Percentiles rank a stretch among this genome's conserved stretches.
phyloP scores from a whole-genome alignment of 2,888 invertebrate species.

The Eledona agricola region DNA sequence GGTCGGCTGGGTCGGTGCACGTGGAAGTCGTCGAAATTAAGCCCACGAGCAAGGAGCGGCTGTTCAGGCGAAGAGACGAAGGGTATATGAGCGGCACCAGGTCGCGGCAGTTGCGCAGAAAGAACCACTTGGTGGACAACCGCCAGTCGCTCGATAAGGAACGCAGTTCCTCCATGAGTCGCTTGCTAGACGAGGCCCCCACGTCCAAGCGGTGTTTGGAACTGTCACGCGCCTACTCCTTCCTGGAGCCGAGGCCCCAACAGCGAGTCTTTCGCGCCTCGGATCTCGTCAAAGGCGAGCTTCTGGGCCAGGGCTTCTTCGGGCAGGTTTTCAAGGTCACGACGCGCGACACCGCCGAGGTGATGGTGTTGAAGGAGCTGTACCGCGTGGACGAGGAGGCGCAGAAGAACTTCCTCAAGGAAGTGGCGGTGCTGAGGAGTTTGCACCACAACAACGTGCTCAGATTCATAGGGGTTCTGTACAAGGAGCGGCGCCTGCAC shows the following conservation, averaged over 20 bases:
- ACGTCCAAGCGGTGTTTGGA: slow-evolving; percentile 65
- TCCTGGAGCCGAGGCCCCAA: slow-evolving; percentile 73
- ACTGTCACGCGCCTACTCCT: slow-evolving; percentile 87
- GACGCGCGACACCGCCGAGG: slow-evolving; percentile 88
- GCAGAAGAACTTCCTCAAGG: slow-evolving; percentile 92
- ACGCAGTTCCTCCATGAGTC: slow-evolving; percentile 86
- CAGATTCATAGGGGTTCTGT: slow-evolving; percentile 90
- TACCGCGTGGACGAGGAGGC: slow-evolving; percentile 93
- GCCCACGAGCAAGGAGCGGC: slow-evolving; percentile 60
- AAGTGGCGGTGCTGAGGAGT: slow-evolving; percentile 91
- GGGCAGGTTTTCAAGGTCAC: slow-evolving; percentile 93
- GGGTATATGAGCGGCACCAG: slow-evolving; percentile 71
- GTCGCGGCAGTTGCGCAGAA: slow-evolving; percentile 69
- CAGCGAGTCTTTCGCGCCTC: slow-evolving; percentile 89
- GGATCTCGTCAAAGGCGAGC: slow-evolving; percentile 87
- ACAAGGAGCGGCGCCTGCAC: slow-evolving; percentile 90
- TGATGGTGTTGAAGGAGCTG: slow-evolving; percentile 95
- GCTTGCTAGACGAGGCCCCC: slow-evolving; percentile 74
- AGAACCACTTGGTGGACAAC: slow-evolving; percentile 61
- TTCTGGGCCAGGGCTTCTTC: slow-evolving; percentile 93
- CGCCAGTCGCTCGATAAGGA: slow-evolving; percentile 71
- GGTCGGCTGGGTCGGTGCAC: slow-evolving; percentile 50
- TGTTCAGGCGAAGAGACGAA: slow-evolving; percentile 68
- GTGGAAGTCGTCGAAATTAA: slow-evolving; percentile 37
- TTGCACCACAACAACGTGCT: slow-evolving; percentile 90